phyloP scores from a whole-genome alignment of 1,140 invertebrate genomes.

The Oncopodura yosiiana region DNA sequence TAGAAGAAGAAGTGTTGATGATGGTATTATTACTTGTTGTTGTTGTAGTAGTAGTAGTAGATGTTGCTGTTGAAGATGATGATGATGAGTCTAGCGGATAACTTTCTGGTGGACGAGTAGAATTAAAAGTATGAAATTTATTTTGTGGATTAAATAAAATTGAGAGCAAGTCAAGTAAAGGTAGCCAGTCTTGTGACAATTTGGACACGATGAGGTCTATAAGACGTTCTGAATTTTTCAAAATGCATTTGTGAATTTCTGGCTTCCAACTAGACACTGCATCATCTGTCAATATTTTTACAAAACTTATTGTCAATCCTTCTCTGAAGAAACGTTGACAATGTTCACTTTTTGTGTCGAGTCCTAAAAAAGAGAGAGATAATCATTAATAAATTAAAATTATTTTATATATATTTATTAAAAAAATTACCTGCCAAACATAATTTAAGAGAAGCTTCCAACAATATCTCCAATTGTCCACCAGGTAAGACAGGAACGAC shows the following conservation, averaged over 20 bases:
- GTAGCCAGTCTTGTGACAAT: conserved; percentile 85
- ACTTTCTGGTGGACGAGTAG: conserved; percentile 67
- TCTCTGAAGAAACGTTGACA: conserved; percentile 94
- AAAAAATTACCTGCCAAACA: conserved; percentile 56
- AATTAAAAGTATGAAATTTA: conserved; percentile 92
- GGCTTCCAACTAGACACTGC: conserved; percentile 95
- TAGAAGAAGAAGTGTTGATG: too few species aligned
- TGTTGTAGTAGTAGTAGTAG: too few species aligned
- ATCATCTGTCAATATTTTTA: conserved; percentile 95
- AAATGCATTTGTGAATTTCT: conserved; percentile 91
- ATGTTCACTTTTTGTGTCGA: conserved; percentile 77
- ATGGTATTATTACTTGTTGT: too few species aligned
- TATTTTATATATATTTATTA: not conserved
- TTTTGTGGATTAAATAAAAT: conserved; percentile 88
- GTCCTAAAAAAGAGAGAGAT: conserved; percentile 48
- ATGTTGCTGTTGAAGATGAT: too few species aligned
- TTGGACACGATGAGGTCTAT: conserved; percentile 85
- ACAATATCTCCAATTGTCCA: conserved; percentile 83
- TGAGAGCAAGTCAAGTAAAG: conserved; percentile 79
- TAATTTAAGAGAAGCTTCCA: conserved; percentile 79
- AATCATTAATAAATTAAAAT: conserved; percentile 2
- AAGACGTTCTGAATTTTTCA: conserved; percentile 82
- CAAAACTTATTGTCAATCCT: conserved; percentile 87
- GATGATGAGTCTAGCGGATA: conserved; percentile 52
- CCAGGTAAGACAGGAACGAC: conserved; percentile 93